Base-by-base conservation (phyloP, 2,113 vertebrate genomes). In the Craseonycteris thonglongyai region DNA sequence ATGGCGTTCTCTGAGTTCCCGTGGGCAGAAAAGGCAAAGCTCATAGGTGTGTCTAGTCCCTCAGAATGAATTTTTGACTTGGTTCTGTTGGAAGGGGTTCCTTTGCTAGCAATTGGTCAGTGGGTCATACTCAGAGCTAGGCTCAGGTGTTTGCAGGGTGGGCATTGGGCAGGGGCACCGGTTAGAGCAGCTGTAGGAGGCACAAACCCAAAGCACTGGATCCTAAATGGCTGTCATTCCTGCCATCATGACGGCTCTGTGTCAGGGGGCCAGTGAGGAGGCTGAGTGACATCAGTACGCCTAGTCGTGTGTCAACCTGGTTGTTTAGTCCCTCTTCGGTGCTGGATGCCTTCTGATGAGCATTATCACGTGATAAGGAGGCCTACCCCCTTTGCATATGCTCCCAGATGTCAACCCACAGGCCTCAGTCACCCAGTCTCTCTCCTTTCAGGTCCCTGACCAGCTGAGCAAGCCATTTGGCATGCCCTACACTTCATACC, bases 181-280 rank as follows among this genome's bases (percentile, higher is more conserved):
- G 42, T 7, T 22, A 7, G 15, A 49, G 26, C 1, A 69, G 5
- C n/a, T 14, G 28, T 69, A 35, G 42, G 22, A 35, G 18, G 21
- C 11, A 3, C 6, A 42, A 59, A 12, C 18, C 7, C 30, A 33
- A 0, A 1, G 14, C 6, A 18, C 7, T 13, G 33, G 61, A 12
- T 10, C 40, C 40, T 33, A 5, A 51, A 24, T 58, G 18, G n/a
- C 16, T 30, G 61, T 28, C 18, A 22, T 33, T 6, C 42, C 47
- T 65, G 4, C 33, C 10, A 28, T 7, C 3, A n/a, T 35, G 26
- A 35, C 30, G 28, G n/a, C 58, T n/a, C 19, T 71, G 45, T 21
- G 54, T 35, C 26, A 40, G 24, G 40, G 4, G 9, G 38, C 3
- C 56, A 35, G 0, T 65, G 21, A 7, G 76, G 6, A 24, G 18